These are phyloP conservation scores for Drosophila lowei DNA, from an alignment of 1,140 invertebrate genomes.

Conservation along the genomic window DNA sequence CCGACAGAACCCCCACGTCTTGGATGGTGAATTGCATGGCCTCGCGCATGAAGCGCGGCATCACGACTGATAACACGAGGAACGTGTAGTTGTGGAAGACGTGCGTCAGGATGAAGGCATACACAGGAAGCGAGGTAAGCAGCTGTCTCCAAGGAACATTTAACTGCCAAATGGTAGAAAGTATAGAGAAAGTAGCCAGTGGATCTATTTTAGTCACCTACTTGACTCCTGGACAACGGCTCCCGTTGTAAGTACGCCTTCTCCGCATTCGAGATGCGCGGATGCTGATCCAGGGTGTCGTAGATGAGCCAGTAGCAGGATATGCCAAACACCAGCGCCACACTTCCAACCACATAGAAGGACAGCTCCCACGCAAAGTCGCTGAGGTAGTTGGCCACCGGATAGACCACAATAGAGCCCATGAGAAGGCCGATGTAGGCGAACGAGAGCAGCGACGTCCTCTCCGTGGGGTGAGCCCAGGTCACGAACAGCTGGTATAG, in stretches of 20 bases:
- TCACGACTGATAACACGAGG: constrained; percentile 46
- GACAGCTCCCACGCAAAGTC: constrained; percentile 58
- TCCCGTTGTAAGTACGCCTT: constrained; percentile 46
- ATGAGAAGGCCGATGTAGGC: constrained; percentile 68
- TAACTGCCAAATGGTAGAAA: constrained; percentile 17
- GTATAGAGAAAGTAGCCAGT: neutral
- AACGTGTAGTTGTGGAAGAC: constrained; percentile 69
- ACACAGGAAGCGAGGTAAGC: constrained; percentile 50
- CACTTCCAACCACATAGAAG: constrained; percentile 66
- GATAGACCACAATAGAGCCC: constrained; percentile 65
- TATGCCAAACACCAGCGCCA: constrained; percentile 53
- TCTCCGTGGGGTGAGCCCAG: constrained; percentile 78
- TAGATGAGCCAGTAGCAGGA: constrained; percentile 64
- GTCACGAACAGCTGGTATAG: constrained; percentile 71
- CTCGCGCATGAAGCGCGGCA: constrained; percentile 72
- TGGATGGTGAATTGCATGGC: constrained; percentile 62
- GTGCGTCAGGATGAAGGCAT: constrained; percentile 72
- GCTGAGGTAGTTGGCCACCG: constrained; percentile 63
- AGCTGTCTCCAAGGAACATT: constrained; percentile 61
- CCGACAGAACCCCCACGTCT: constrained; percentile 58
- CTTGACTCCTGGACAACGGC: constrained; percentile 16
- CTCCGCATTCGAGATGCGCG: constrained; percentile 54
- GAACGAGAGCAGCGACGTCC: constrained; percentile 66
- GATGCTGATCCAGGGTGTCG: constrained; percentile 67
- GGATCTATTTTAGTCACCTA: neutral